Percentiles rank a stretch among this genome's conserved stretches.
phyloP scores from a whole-genome alignment of 2,113 vertebrate species.

The Malurus melanocephalus region DNA sequence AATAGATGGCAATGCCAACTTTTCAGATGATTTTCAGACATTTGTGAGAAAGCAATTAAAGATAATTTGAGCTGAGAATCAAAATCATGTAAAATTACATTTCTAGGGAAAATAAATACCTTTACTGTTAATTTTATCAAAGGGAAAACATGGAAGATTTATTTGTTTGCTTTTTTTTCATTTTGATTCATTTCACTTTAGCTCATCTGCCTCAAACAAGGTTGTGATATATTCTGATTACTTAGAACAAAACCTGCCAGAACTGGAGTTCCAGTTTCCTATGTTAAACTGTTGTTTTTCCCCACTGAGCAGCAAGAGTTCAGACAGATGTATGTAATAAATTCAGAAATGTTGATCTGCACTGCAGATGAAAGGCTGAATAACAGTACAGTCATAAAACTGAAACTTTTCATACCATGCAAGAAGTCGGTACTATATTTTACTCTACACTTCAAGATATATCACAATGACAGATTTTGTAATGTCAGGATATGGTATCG shows the following conservation, averaged over 20 bases:
- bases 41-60: background rate
- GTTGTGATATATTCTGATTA: background rate
- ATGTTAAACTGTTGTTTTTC: constrained; percentile 55
- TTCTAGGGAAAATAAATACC: background rate
- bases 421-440: constrained; percentile 18
- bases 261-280: constrained; percentile 4
- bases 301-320: constrained; percentile 64
- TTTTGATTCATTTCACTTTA: background rate
- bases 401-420: constrained; percentile 14
- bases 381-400: constrained; percentile 39
- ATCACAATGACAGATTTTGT: constrained; percentile 38
- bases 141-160: background rate
- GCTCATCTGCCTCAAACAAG: background rate
- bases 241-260: background rate
- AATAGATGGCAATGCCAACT: background rate
- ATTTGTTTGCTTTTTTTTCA: background rate
- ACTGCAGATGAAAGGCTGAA: constrained; percentile 71
- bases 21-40: background rate
- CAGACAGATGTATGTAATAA: constrained; percentile 69
- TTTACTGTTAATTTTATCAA: background rate
- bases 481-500: constrained; percentile 10
- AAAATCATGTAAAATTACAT: background rate
- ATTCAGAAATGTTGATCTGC: constrained; percentile 71
- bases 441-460: constrained; percentile 39
- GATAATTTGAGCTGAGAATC: background rate